Evolutionary conservation across 2,113 vertebrate genomes (phyloP), one percentile per base, ranked within the genome.

Genomic region (Rhea americana): DNA sequence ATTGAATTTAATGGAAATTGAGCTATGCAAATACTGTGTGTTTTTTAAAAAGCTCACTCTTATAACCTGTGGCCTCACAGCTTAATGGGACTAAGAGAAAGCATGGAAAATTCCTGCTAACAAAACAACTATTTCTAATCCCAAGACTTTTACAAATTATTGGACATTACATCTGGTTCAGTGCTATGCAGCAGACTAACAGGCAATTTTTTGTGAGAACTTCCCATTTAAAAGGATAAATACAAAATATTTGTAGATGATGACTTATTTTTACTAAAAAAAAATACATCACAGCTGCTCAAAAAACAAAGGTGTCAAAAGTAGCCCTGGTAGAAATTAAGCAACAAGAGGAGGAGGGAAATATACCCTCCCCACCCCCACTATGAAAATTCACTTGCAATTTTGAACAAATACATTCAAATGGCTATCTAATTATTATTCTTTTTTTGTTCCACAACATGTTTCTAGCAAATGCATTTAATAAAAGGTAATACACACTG

Each of bases 321-420:
- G 3, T 3, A 70, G 45, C 32, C 30, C 16, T 56, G 28, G 3
- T 68, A 61, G 43, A 86, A 89, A 82, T 2, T 3, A 4, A 81
- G 9, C 87, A 25, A 32, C 48, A 26, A 79, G 32, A 48, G 2
- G 71, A 7, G 11, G 4, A 81, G 17, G 39, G 14, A 86, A 89
- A 50, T 51, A 74, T 61, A 85, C 89, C 55, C 5, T 15, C 66
- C 26, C 13, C 24, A 11, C 13, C 41, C 13, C 41, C 41, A 35
- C 35, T 11, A 30, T 47, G 53, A 41, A 88, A 85, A 82, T 74
- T 68, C 22, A 37, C 21, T 63, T 63, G 18, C 17, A 66, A 82
- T 82, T 92, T 85, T 55, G 78, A 82, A 53, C 13, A 82, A 55
- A 74, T 39, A 48, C 67, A 63, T 85, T 63, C 39, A 53, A 68